Base-by-base conservation (phyloP, 2,888 invertebrate genomes). In the Tanypteryx hageni region DNA sequence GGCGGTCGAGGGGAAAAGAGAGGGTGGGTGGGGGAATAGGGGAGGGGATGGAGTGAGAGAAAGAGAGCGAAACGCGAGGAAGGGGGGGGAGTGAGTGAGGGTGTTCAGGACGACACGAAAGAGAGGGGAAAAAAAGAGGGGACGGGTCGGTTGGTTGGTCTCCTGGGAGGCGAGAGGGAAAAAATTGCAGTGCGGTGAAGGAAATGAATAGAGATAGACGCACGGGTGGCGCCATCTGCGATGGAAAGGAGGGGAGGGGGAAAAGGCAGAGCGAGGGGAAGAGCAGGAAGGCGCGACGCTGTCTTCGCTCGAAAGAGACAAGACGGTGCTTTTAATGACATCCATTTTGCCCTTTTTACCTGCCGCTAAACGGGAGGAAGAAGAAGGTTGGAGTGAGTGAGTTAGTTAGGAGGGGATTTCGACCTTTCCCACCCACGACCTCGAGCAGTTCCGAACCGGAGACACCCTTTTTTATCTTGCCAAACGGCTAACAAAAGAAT, bases 111-210 rank as follows among this genome's bases (percentile, higher is more conserved):
- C 3, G 44, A 44, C 44, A 44, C 44, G 44, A 44, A 44, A 44
- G 44, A 44, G n/a, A 44, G 44, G 5, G 44, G 44, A 44, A 44
- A 44, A 44, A 44, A 18, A 22, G n/a, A n/a, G 64, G 16, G 7
- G 8, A 7, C 0, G 68, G 68, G 22, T n/a, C 10, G 68, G 68
- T 68, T 68, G 68, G n/a, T 22, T 68, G 68, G 44, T 5, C 68
- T 22, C 68, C 68, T n/a, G 68, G 64, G 44, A 61, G 61, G 18
- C 8, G 22, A 18, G 27, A 10, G 27, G 27, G 76, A 22, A 22
- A 76, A 27, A 76, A 76, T 76, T 76, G 76, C 27, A 27, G 76
- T 76, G 76, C 76, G 76, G 76, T 22, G 27, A 76, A 22, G 76
- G 22, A 76, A 76, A 76, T 76, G 76, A 76, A n/a, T 76, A 76